A percentile compares a stretch with the other conserved stretches of the same genome.
phyloP scores from a whole-genome alignment of 2,113 vertebrate species.

The Phainopepla nitens region DNA sequence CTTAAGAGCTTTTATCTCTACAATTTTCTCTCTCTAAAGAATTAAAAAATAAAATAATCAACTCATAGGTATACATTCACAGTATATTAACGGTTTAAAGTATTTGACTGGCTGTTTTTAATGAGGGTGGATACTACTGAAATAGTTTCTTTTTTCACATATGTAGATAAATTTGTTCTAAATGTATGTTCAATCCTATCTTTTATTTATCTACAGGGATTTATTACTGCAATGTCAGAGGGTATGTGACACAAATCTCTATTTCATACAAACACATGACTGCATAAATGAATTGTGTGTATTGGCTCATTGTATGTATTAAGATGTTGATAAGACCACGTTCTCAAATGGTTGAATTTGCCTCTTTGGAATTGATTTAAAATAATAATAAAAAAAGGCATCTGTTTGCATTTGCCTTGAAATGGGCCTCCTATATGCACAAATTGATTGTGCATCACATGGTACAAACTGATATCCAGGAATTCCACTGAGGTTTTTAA shows the following conservation, averaged over 20 bases:
- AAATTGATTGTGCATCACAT: not conserved
- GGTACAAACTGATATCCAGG: not conserved
- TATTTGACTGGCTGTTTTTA: not conserved
- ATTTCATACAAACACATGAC: not conserved
- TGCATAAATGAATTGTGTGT: not conserved
- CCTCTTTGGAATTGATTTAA: not conserved
- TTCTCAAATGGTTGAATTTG: not conserved
- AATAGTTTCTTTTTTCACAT: not conserved
- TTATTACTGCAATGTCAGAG: not conserved
- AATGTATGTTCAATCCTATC: not conserved
- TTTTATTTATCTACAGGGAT: not conserved
- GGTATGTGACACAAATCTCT: not conserved
- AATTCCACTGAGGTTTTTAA: conserved; percentile 8
- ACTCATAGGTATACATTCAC: not conserved
- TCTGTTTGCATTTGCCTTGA: not conserved
- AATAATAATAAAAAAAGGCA: not conserved
- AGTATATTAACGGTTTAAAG: not conserved
- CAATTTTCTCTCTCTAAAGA: not conserved
- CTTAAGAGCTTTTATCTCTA: not conserved
- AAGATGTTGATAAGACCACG: not conserved
- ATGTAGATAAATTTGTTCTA: not conserved
- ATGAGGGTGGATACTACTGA: not conserved
- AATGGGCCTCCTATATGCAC: not conserved
- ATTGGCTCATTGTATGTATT: not conserved
- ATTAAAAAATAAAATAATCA: not conserved